Percentiles rank a stretch among this genome's conserved stretches.
Evolutionary conservation across 2,888 invertebrate species (phyloP).

Genomic region (Ectemnius lituratus): DNA sequence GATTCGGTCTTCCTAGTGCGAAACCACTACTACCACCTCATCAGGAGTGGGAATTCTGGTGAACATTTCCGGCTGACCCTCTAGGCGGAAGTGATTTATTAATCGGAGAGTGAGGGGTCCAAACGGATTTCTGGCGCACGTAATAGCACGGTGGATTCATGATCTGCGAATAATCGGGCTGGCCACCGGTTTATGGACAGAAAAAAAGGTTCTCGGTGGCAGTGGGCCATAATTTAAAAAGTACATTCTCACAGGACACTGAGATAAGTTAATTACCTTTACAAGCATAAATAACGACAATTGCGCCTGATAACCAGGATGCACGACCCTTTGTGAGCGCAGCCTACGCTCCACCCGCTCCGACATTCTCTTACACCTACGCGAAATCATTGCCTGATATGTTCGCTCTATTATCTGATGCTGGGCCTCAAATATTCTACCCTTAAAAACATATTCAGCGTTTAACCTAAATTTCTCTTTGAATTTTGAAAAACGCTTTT

Average conservation of each 20-base stretch:
- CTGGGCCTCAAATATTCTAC: slow-evolving; percentile 25
- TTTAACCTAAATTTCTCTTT: too few species aligned
- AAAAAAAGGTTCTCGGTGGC: slow-evolving; percentile 44
- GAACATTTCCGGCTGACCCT: too few species aligned
- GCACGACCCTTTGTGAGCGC: slow-evolving; percentile 47
- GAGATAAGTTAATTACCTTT: slow-evolving; percentile 63
- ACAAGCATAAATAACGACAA: slow-evolving; percentile 61
- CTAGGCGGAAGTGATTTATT: too few species aligned
- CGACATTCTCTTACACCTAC: slow-evolving; percentile 50
- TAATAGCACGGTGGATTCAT: slow-evolving; percentile 23
- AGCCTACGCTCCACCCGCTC: slow-evolving; percentile 22
- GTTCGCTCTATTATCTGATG: slow-evolving; percentile 41
- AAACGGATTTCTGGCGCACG: too few species aligned
- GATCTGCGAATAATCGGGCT: slow-evolving; percentile 44
- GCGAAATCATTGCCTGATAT: slow-evolving; percentile 41
- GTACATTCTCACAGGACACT: slow-evolving; percentile 48
- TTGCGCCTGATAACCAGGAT: slow-evolving; percentile 56
- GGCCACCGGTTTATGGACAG: slow-evolving; percentile 44
- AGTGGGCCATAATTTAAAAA: slow-evolving; percentile 47
- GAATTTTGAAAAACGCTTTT: too few species aligned
- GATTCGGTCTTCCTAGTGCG: too few species aligned
- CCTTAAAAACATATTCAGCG: too few species aligned
- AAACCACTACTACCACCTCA: too few species aligned
- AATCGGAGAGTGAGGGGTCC: too few species aligned
- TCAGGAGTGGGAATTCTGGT: too few species aligned